A percentile compares a stretch with the other conserved stretches of the same genome.
Evolutionary conservation across 1,140 invertebrate genomes (phyloP).

Genomic region (Trachelipus rathkii): DNA sequence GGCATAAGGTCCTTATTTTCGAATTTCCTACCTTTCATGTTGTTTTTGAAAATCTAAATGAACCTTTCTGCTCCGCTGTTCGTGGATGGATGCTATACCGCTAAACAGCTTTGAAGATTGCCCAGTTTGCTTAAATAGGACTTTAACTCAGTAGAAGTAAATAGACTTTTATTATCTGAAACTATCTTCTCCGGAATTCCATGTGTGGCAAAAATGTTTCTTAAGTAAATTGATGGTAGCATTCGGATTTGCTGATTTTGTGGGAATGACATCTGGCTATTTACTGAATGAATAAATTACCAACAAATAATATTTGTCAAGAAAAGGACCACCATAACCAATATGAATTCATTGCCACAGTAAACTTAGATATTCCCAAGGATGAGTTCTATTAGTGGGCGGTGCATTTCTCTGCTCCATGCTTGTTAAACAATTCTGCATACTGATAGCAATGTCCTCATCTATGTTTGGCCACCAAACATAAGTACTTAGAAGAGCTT

Average conservation of each 20-base stretch:
- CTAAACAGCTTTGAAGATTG: too few species aligned
- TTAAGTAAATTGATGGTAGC: constrained; percentile 17
- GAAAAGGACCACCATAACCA: constrained; percentile 52
- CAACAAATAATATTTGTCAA: constrained; percentile 48
- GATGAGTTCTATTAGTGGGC: constrained; percentile 28
- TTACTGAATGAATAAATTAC: constrained; percentile 54
- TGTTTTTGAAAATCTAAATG: too few species aligned
- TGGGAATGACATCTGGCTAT: constrained; percentile 53
- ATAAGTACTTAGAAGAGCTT: too few species aligned
- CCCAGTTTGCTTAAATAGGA: too few species aligned
- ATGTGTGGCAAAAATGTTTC: constrained; percentile 12
- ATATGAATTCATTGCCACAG: constrained; percentile 50
- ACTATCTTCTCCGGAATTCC: neutral
- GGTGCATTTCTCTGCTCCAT: constrained; percentile 28
- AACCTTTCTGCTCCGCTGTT: too few species aligned
- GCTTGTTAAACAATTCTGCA: constrained; percentile 53
- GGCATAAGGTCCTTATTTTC: too few species aligned
- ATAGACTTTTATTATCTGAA: too few species aligned
- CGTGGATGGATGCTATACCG: too few species aligned
- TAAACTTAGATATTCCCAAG: constrained; percentile 39
- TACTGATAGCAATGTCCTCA: constrained; percentile 48
- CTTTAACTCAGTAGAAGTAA: too few species aligned
- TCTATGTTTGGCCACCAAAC: constrained; percentile 50
- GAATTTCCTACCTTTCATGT: too few species aligned
- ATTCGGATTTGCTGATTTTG: neutral